Evolutionary conservation across 2,888 invertebrate genomes (phyloP).

Genomic region (Eucriotettix oculatus): DNA sequence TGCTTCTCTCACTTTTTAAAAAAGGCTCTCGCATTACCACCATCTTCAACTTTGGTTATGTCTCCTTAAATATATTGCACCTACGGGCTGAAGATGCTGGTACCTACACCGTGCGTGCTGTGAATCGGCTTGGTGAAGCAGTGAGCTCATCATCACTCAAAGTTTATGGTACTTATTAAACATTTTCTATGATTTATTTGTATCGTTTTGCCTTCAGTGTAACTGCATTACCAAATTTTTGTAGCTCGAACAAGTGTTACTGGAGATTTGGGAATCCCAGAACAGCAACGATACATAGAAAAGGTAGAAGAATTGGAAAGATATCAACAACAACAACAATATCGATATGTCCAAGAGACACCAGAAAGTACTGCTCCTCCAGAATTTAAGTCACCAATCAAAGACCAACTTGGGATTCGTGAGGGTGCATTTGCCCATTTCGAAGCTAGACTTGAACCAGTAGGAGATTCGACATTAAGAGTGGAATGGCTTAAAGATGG

Average conservation of each 20-base stretch:
- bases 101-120: conserved; percentile 81
- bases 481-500: conserved; percentile 92
- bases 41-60: conserved; percentile 98
- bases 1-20: not conserved
- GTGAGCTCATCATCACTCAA: conserved; percentile 63
- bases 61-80: conserved; percentile 96
- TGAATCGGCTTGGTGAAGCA: conserved; percentile 81
- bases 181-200: not conserved
- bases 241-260: conserved; percentile 64
- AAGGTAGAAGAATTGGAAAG: conserved; percentile 83
- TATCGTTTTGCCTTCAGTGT: not conserved
- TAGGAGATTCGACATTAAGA: conserved; percentile 74
- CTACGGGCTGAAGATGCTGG: conserved; percentile 97
- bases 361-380: conserved; percentile 67
- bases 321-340: conserved; percentile 60
- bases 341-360: conserved; percentile 61
- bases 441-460: conserved; percentile 84
- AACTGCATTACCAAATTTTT: not conserved
- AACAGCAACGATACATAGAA: conserved; percentile 80
- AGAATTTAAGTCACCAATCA: conserved; percentile 77
- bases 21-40: conserved; percentile 78
- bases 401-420: conserved; percentile 68
- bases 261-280: conserved; percentile 72
- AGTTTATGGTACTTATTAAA: conserved; percentile 35
- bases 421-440: conserved; percentile 93